Evolutionary conservation across 2,888 invertebrate species (phyloP).

Genomic region (Steinernema carpocapsae): DNA sequence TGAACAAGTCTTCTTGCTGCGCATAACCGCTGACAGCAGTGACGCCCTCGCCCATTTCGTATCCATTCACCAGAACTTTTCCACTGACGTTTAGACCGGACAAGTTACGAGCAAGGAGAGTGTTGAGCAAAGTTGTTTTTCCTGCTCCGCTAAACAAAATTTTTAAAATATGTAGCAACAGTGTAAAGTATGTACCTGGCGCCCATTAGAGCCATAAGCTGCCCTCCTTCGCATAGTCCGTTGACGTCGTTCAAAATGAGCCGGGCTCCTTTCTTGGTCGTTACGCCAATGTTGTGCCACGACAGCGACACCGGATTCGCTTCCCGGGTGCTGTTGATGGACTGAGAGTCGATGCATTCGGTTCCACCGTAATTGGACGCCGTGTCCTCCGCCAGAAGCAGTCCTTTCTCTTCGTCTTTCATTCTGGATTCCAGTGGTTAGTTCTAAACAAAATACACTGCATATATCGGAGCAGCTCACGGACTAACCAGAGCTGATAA

Average conservation of each 20-base stretch:
- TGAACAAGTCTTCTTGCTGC: constrained; percentile 69
- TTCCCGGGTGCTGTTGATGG: background rate
- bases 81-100: constrained; percentile 68
- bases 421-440: background rate
- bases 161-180: too few species aligned
- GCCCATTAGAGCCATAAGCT: constrained; percentile 42
- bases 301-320: constrained; percentile 51
- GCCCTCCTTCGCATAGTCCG: constrained; percentile 25
- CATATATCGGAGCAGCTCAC: background rate
- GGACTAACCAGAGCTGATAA: background rate
- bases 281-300: constrained; percentile 58
- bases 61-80: constrained; percentile 59
- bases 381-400: background rate
- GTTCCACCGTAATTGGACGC: constrained; percentile 9
- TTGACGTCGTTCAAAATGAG: constrained; percentile 43
- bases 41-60: constrained; percentile 55
- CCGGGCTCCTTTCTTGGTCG: constrained; percentile 39
- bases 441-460: background rate
- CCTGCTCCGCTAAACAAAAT: constrained; percentile 85
- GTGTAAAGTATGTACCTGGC: too few species aligned
- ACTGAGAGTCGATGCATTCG: background rate
- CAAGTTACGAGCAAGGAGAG: constrained; percentile 74
- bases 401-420: background rate
- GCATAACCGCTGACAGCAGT: constrained; percentile 64
- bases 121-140: constrained; percentile 89